Conservation (phyloP, 2,113 vertebrate genomes). For the Pygoscelis antarcticus region DNA sequence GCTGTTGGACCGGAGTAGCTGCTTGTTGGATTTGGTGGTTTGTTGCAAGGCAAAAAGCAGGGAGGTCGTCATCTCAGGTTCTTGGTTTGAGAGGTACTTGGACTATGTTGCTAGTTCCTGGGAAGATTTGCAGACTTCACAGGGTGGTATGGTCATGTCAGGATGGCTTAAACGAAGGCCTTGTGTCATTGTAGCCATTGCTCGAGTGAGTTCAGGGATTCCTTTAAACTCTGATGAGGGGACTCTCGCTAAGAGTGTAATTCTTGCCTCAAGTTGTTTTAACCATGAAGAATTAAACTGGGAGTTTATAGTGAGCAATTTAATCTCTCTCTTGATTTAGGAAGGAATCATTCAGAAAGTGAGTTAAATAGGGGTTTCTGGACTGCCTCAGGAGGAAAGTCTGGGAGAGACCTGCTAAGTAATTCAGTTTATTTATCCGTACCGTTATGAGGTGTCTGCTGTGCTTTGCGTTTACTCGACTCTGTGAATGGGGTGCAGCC, state of each 20-base stretch:
- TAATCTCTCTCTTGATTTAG: slow-evolving; percentile 56
- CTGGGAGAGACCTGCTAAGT: slow-evolving; percentile 20
- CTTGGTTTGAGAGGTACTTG: neutral
- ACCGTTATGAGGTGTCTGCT: neutral
- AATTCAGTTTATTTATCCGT: slow-evolving; percentile 48
- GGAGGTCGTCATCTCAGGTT: neutral
- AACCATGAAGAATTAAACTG: slow-evolving; percentile 15
- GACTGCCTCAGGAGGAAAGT: slow-evolving; percentile 30
- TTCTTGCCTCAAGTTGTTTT: slow-evolving; percentile 51
- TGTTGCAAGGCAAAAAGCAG: neutral
- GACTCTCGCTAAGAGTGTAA: neutral
- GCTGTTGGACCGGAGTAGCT: neutral
- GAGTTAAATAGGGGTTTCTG: slow-evolving; percentile 30
- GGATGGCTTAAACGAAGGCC: neutral
- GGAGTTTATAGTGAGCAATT: slow-evolving; percentile 26
- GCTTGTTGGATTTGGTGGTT: neutral
- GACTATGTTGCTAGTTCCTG: neutral
- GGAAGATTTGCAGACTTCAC: neutral
- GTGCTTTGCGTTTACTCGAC: neutral
- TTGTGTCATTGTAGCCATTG: neutral
- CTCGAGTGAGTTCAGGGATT: neutral
- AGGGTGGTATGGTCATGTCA: neutral
- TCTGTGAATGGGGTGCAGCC: neutral
- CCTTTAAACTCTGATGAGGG: neutral
- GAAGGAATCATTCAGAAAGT: slow-evolving; percentile 51